These are phyloP conservation scores for Pseudocheirus occidentalis DNA, from an alignment of 2,797 vertebrate genomes.

Conservation along the genomic window DNA sequence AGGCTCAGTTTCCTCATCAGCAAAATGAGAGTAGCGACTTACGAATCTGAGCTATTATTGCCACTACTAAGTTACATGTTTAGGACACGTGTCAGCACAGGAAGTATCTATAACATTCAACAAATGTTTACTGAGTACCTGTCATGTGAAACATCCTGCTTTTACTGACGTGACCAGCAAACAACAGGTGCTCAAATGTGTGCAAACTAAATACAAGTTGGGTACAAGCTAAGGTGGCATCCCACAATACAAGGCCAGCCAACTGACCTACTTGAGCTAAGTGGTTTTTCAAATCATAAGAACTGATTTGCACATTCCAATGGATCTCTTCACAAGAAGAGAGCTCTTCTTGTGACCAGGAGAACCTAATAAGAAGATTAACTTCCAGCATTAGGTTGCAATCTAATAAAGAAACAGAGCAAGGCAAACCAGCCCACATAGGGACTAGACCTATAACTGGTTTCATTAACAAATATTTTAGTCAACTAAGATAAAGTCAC, in stretches of 20 bases:
- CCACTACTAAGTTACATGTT: background rate
- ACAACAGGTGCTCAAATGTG: background rate
- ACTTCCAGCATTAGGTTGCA: background rate
- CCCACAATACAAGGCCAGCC: background rate
- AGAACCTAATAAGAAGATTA: background rate
- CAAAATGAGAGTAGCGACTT: background rate
- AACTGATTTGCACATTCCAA: background rate
- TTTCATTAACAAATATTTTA: background rate
- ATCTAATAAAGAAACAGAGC: background rate
- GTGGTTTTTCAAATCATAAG: background rate
- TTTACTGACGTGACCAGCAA: background rate
- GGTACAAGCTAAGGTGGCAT: background rate
- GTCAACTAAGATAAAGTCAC: background rate
- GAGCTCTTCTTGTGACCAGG: background rate
- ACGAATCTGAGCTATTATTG: background rate
- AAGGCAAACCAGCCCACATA: background rate
- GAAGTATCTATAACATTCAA: background rate
- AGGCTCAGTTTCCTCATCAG: background rate
- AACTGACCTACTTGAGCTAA: background rate
- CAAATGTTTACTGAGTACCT: conserved; percentile 18
- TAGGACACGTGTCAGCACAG: background rate
- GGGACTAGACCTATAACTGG: background rate
- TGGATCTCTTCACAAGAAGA: background rate
- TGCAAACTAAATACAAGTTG: conserved; percentile 1
- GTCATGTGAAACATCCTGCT: background rate